These are phyloP conservation scores for Drosophila meridionalis DNA, from an alignment of 2,888 invertebrate genomes.

Conservation along the genomic window DNA sequence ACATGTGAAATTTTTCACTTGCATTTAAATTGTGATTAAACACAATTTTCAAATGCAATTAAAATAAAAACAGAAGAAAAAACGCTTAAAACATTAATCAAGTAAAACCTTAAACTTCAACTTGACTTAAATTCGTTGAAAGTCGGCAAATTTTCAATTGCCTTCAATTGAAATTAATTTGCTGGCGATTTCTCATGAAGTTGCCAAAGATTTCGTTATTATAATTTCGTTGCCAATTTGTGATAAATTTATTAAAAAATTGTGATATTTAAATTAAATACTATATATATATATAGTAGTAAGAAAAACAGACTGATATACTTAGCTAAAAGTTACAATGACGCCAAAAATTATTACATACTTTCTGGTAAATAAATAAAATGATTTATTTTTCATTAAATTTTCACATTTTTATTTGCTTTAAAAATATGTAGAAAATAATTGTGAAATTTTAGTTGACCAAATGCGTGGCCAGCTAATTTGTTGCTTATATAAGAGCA, in stretches of 20 bases:
- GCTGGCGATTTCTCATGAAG: constrained; percentile 41
- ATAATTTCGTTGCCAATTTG: constrained; percentile 21
- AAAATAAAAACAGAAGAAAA: background rate
- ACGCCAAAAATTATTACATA: constrained; percentile 82
- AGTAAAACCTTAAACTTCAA: constrained; percentile 28
- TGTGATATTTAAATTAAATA: constrained; percentile 63
- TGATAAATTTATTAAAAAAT: constrained; percentile 54
- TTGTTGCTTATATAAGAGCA: constrained; percentile 3
- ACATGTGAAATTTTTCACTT: constrained; percentile 35
- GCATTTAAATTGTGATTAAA: constrained; percentile 50
- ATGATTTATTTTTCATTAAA: background rate
- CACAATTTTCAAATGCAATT: constrained; percentile 37
- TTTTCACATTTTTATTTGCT: background rate
- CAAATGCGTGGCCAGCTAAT: background rate
- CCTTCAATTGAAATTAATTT: constrained; percentile 62
- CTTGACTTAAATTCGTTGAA: constrained; percentile 30
- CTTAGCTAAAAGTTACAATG: constrained; percentile 61
- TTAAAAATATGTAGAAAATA: too few relatives aligned
- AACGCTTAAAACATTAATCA: constrained; percentile 6
- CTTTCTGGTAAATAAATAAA: constrained; percentile 76
- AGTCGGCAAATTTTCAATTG: constrained; percentile 54
- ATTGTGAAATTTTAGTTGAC: background rate
- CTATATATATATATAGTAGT: constrained; percentile 5
- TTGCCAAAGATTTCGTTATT: constrained; percentile 3
- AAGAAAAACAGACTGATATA: constrained; percentile 57